Evolutionary conservation across 2,797 vertebrate species (phyloP).

Genomic region (Odontamblyopus rebecca): DNA sequence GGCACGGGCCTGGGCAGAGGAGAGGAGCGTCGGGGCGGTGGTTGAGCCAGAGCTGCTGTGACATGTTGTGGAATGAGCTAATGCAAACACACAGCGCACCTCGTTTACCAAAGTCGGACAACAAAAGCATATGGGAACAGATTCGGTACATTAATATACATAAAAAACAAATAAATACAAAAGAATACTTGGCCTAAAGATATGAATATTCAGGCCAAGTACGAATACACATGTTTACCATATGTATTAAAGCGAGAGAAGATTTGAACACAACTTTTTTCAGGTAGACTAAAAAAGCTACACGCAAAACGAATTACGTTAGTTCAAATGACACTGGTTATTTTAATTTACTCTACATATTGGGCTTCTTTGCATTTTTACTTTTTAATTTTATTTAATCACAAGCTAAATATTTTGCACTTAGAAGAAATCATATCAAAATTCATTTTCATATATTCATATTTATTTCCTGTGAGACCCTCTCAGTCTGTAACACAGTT

Average conservation of each 20-base stretch:
- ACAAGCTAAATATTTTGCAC: no score
- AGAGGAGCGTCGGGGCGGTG: slow-evolving; percentile 34
- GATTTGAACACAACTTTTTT: not conserved
- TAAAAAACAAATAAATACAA: not conserved
- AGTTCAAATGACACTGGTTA: no score
- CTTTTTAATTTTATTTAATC: not conserved
- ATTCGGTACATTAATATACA: not conserved
- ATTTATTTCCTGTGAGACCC: no score
- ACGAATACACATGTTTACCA: not conserved
- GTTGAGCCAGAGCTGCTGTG: slow-evolving; percentile 47
- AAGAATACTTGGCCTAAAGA: not conserved
- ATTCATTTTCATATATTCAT: no score
- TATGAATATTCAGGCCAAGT: not conserved
- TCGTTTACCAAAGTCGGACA: not conserved
- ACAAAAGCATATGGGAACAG: not conserved
- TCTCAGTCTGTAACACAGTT: no score
- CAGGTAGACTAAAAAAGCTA: no score
- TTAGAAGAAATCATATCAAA: no score
- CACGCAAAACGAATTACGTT: no score
- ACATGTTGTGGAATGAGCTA: slow-evolving; percentile 25
- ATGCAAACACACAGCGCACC: not conserved
- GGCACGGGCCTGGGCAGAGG: slow-evolving; percentile 35
- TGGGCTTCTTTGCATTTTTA: not conserved
- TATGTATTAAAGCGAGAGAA: not conserved
- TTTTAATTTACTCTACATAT: not conserved